Percentiles rank a stretch among this genome's conserved stretches.
Conservation (phyloP, 2,888 invertebrate genomes). For the Drosophila quinaria region DNA sequence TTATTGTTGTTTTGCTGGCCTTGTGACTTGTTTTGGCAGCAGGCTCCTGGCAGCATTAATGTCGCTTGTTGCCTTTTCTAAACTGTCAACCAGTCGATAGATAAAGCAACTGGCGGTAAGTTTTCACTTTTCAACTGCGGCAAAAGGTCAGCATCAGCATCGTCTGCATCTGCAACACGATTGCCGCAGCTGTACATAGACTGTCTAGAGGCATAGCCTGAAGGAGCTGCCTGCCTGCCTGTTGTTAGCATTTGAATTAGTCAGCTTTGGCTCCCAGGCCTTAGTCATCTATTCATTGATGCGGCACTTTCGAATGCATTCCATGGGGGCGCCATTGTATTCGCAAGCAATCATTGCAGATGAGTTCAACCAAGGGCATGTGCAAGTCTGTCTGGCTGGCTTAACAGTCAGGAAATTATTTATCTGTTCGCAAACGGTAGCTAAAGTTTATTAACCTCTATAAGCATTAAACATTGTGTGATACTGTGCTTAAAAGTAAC, state of each 20-base stretch:
- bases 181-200: conserved; percentile 30
- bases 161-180: conserved; percentile 31
- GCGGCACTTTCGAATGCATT: conserved; percentile 52
- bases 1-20: conserved; percentile 24
- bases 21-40: conserved; percentile 50
- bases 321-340: conserved; percentile 38
- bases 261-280: conserved; percentile 38
- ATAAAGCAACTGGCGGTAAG: conserved; percentile 54
- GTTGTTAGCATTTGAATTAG: conserved; percentile 66
- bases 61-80: conserved; percentile 66
- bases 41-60: conserved; percentile 36
- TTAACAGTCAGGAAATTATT: conserved; percentile 29
- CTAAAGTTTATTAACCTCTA: conserved; percentile 35
- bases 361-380: conserved; percentile 27
- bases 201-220: conserved; percentile 28
- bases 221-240: conserved; percentile 47
- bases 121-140: conserved; percentile 75
- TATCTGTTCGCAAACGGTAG: conserved; percentile 18
- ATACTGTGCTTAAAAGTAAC: background rate
- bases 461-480: conserved; percentile 2
- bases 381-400: conserved; percentile 5
- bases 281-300: conserved; percentile 32
- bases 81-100: conserved; percentile 73
- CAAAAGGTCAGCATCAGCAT: conserved; percentile 73
- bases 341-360: conserved; percentile 14